Conservation (phyloP, 2,113 vertebrate genomes). For the Oncorhynchus keta region DNA sequence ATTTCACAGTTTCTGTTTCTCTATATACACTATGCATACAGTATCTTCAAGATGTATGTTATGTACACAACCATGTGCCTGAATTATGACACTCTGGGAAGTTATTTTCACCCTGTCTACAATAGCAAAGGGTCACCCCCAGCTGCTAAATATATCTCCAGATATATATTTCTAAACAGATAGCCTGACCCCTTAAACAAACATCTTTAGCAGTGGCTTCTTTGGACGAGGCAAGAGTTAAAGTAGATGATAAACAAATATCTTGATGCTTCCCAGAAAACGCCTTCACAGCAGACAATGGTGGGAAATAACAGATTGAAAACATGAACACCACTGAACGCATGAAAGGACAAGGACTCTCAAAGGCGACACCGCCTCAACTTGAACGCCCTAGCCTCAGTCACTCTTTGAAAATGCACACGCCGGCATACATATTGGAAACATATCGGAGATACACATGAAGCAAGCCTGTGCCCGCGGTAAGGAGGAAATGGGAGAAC, state of each 20-base stretch:
- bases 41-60: constrained; percentile 5
- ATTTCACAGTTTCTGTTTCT: not conserved
- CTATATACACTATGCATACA: no score
- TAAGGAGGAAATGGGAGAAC: constrained; percentile 3
- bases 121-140: constrained; percentile 5
- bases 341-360: constrained; percentile 4
- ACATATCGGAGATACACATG: constrained; percentile 10
- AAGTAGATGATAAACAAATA: constrained; percentile 31
- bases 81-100: constrained; percentile 24
- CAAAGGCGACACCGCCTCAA: constrained; percentile 10
- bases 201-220: constrained; percentile 28
- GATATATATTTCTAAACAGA: constrained; percentile 13
- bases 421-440: not conserved
- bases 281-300: constrained; percentile 28
- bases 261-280: constrained; percentile 20
- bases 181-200: constrained; percentile 11
- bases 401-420: not conserved
- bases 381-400: not conserved
- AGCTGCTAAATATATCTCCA: constrained; percentile 48
- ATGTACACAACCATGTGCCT: constrained; percentile 8
- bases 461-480: constrained; percentile 19
- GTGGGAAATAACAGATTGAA: constrained; percentile 27
- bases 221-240: constrained; percentile 29
- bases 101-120: constrained; percentile 44
- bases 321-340: constrained; percentile 9